Evolutionary conservation across 1,140 invertebrate species (phyloP).

Genomic region (Heliconius hermathena): DNA sequence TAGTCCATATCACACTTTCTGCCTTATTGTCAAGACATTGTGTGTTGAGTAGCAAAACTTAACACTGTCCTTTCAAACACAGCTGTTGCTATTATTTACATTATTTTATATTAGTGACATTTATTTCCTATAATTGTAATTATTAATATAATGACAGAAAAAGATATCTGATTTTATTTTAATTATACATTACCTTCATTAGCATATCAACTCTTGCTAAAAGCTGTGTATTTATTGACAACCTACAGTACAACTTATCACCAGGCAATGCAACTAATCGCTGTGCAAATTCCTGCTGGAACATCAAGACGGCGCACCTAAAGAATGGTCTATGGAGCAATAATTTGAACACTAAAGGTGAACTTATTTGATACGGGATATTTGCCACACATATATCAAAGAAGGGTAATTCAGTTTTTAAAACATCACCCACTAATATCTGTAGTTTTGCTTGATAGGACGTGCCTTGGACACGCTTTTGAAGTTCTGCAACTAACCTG

Average conservation of each 20-base stretch:
- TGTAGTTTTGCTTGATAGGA: slow-evolving; percentile 94
- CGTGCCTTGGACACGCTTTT: slow-evolving; percentile 97
- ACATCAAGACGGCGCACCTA: slow-evolving; percentile 98
- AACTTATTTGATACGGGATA: slow-evolving; percentile 99
- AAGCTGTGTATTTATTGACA: slow-evolving; percentile 98
- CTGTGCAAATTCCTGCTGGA: slow-evolving; percentile 99
- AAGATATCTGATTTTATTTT: background rate
- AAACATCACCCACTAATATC: slow-evolving; percentile 96
- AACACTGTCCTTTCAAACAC: too few species aligned
- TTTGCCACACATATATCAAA: slow-evolving; percentile 99
- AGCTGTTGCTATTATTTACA: too few species aligned
- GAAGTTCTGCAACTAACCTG: slow-evolving; percentile 97
- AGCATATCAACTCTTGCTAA: slow-evolving; percentile 97
- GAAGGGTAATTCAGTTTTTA: slow-evolving; percentile 97
- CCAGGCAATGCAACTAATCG: slow-evolving; percentile 98
- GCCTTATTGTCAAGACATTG: too few species aligned
- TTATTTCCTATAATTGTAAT: background rate
- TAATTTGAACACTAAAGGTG: slow-evolving; percentile 98
- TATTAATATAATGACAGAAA: background rate
- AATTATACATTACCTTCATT: slow-evolving; percentile 91
- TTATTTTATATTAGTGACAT: background rate
- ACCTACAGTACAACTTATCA: slow-evolving; percentile 97
- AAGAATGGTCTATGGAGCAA: slow-evolving; percentile 94
- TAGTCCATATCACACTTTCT: too few species aligned
- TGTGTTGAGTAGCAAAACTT: too few species aligned